A percentile compares a stretch with the other conserved stretches of the same genome.
Conservation (phyloP, 2,797 vertebrate genomes). For the Catharus ustulatus region DNA sequence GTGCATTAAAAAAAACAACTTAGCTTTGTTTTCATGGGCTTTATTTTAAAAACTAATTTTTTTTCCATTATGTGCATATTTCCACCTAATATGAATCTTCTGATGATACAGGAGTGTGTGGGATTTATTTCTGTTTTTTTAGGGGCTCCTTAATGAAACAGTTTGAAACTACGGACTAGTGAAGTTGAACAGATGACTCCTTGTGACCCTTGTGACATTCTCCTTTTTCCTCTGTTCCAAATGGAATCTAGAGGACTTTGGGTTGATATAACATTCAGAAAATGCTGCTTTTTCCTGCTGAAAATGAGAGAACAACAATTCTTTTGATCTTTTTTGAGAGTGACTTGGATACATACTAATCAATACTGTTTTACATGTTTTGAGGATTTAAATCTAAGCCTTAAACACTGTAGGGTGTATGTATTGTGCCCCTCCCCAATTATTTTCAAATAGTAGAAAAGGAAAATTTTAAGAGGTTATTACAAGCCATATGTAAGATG, state of each 20-base stretch:
- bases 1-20: neutral
- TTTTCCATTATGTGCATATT: neutral
- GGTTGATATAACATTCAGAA: neutral
- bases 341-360: neutral
- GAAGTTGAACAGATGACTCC: neutral
- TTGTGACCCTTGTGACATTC: neutral
- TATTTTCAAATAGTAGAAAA: too few species aligned
- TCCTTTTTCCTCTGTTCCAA: neutral
- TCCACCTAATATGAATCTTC: neutral
- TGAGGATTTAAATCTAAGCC: neutral
- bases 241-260: neutral
- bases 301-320: neutral
- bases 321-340: neutral
- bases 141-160: neutral
- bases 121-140: neutral
- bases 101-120: neutral
- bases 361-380: neutral
- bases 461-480: neutral
- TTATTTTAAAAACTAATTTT: neutral
- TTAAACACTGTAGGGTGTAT: neutral
- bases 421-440: rapidly evolving
- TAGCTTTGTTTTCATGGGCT: neutral
- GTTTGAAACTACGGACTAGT: neutral
- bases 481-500: neutral
- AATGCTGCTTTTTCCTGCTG: neutral